Evolutionary conservation across 2,797 vertebrate species (phyloP), one percentile per base, ranked within the genome.

Genomic region (Columba guinea): DNA sequence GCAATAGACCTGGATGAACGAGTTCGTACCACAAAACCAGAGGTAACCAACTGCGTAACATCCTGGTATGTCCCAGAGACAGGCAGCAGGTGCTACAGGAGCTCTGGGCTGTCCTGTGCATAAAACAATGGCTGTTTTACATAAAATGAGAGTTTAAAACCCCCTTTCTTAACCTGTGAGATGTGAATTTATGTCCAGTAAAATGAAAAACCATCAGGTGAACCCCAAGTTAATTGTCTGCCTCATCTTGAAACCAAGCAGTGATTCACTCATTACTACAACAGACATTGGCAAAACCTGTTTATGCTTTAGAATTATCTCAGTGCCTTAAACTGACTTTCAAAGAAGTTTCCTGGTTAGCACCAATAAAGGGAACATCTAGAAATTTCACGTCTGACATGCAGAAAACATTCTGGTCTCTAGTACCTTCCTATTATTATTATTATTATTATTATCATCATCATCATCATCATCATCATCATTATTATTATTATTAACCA

Each of bases 181-280:
- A 23, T 71, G 28, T 80, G 49, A 94, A 74, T 37, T 70, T 84
- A 65, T 37, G 16, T 58, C 39, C 68, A 83, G 24, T n/a, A 90
- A 92, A 84, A 94, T 55, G 7, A 68, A 85, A 94, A 95, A n/a
- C 1, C 14, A n/a, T 27, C 51, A 53, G 1, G 2, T 34, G 32
- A 91, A 41, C 41, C 30, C 34, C 52, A 56, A 63, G 35, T 84
- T 89, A 88, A 93, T 71, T 82, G 44, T 62, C 74, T 76, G 28
- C 37, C 59, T 48, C 30, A 10, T 75, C 79, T 69, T 51, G 64
- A 88, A 90, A 87, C 49, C n/a, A 77, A 84, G 30, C 41, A 87
- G 44, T 14, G 41, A 60, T 67, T 84, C 41, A 32, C 87, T 83
- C 80, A 75, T 51, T 77, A 60, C 24, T 68, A 70, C 62, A 88